phyloP scores from a whole-genome alignment of 2,113 vertebrate genomes.

The Hippoglossus stenolepis region DNA sequence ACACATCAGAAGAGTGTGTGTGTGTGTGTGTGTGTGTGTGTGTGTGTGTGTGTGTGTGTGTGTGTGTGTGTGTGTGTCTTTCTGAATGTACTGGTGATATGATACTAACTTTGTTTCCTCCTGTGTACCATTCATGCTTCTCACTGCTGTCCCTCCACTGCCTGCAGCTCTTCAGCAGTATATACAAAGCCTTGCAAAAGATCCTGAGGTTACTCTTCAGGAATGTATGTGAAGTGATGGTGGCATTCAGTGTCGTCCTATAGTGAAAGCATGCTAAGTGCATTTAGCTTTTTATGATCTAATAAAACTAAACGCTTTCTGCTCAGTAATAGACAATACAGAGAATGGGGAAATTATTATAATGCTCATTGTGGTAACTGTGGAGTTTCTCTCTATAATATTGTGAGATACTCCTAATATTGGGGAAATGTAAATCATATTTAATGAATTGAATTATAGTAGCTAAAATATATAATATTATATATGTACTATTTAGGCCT shows the following conservation, averaged over 20 bases:
- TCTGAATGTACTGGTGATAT: neutral
- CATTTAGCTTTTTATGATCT: neutral
- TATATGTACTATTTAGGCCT: too few species aligned
- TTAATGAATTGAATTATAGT: too few species aligned
- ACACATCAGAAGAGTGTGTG: too few species aligned
- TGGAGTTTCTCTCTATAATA: neutral
- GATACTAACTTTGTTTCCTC: neutral
- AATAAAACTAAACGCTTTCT: neutral
- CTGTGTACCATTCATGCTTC: neutral
- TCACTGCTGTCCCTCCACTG: conserved; percentile 38
- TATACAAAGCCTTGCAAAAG: conserved; percentile 78
- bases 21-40: too few species aligned
- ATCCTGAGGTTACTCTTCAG: conserved; percentile 79
- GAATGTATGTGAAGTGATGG: conserved; percentile 72
- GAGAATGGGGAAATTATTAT: neutral
- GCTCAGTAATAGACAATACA: neutral
- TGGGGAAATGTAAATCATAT: neutral
- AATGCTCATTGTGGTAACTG: neutral
- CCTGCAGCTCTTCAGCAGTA: conserved; percentile 75
- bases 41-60: too few species aligned
- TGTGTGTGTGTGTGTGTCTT: neutral
- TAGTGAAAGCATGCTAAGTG: conserved; percentile 23
- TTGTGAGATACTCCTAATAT: too few species aligned
- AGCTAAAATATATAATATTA: too few species aligned
- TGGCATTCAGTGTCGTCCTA: conserved; percentile 26